A percentile compares a stretch with the other conserved stretches of the same genome.
Conservation (phyloP, 2,888 invertebrate species). For the Drosophila pseudotakahashii region DNA sequence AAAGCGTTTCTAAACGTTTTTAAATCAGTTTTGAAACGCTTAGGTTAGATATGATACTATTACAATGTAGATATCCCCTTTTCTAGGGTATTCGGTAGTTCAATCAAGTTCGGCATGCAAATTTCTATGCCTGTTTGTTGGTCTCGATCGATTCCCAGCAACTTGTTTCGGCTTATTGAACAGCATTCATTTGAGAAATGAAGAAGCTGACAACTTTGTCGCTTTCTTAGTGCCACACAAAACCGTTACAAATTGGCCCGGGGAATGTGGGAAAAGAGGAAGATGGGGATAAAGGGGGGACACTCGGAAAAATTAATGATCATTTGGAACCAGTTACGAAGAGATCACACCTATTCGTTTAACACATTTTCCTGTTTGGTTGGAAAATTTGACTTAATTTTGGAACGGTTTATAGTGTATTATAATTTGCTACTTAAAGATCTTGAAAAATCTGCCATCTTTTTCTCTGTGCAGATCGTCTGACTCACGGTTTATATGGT, state of each 20-base stretch:
- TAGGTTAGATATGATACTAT: no score
- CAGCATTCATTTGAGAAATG: slow-evolving; percentile 35
- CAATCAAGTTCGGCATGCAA: slow-evolving; percentile 2
- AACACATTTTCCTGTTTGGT: not conserved
- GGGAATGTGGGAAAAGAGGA: slow-evolving; percentile 49
- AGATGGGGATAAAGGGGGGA: slow-evolving; percentile 1
- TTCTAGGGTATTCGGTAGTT: not conserved
- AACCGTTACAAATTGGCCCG: slow-evolving; percentile 68
- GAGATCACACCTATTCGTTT: not conserved
- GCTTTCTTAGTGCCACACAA: slow-evolving; percentile 47
- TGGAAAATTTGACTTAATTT: not conserved
- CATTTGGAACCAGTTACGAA: no score
- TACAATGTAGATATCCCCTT: not conserved
- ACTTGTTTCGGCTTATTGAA: slow-evolving; percentile 42
- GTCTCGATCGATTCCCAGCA: slow-evolving; percentile 31
- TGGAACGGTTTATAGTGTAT: not conserved
- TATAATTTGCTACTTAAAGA: not conserved
- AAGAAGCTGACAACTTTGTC: slow-evolving; percentile 38
- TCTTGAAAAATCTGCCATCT: not conserved
- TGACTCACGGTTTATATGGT: slow-evolving; percentile 13
- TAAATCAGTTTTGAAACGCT: no score
- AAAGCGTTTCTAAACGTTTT: no score
- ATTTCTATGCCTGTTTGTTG: slow-evolving; percentile 8
- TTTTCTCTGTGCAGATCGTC: not conserved
- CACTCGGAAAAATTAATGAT: not conserved